Evolutionary conservation across 2,797 vertebrate species (phyloP).

Genomic region (Sternarchorhynchus goeldii): DNA sequence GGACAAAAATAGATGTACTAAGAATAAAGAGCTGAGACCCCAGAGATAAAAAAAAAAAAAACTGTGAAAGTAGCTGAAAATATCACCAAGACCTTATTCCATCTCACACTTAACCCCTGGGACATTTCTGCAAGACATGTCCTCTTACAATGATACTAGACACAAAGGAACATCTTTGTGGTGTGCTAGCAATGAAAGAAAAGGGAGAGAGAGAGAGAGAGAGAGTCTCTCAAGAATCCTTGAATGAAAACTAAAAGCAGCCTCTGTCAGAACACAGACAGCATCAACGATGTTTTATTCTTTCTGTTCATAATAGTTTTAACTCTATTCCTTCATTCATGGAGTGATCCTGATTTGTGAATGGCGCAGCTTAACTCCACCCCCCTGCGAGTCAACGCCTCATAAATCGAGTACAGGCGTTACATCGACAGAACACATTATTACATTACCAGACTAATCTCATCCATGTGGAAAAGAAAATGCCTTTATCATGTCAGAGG

Average conservation of each 20-base stretch:
- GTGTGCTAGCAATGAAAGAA: neutral
- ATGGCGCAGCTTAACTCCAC: neutral
- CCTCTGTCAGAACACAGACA: neutral
- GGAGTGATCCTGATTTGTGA: slow-evolving; percentile 1
- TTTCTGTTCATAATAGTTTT: neutral
- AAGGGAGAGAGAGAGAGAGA: slow-evolving; percentile 3
- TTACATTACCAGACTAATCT: slow-evolving; percentile 1
- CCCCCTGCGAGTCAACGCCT: neutral
- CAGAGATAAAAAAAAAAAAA: neutral
- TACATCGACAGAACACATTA: neutral
- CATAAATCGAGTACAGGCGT: too few relatives aligned
- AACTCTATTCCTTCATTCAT: neutral
- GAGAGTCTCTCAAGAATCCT: neutral
- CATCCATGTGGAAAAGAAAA: slow-evolving; percentile 10
- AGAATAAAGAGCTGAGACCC: neutral
- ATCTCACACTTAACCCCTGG: slow-evolving; percentile 20
- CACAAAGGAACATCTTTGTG: neutral
- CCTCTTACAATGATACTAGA: slow-evolving; percentile 27
- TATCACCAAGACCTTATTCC: slow-evolving; percentile 17
- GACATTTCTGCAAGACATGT: neutral
- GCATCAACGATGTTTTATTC: too few relatives aligned
- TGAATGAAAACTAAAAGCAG: neutral
- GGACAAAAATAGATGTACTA: neutral
- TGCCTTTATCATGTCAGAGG: neutral
- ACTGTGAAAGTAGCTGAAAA: neutral